Conservation (phyloP, 1,140 invertebrate species). For the Eupristina koningsbergeri region DNA sequence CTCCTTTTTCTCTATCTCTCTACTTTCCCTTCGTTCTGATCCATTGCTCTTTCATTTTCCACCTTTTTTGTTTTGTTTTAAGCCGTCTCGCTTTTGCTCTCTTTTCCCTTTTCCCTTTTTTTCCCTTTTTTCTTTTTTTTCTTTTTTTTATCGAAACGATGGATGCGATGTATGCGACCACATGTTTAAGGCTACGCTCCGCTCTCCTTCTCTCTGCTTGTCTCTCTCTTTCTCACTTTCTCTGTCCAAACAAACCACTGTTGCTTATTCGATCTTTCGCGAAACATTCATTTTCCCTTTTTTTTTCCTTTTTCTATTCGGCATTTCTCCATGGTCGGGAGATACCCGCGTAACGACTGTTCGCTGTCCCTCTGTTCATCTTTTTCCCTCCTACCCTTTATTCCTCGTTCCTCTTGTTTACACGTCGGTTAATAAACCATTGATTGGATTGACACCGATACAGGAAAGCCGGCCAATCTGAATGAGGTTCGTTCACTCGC, state of each 20-base stretch:
- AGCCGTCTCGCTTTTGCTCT: slow-evolving; percentile 35
- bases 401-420: slow-evolving; percentile 56
- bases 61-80: too few relatives aligned
- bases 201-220: slow-evolving; percentile 44
- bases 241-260: slow-evolving; percentile 60
- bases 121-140: slow-evolving; percentile 44
- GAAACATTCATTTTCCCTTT: slow-evolving; percentile 34
- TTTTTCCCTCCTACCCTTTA: slow-evolving; percentile 42
- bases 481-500: slow-evolving; percentile 50
- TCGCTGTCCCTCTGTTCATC: slow-evolving; percentile 51
- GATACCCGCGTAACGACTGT: slow-evolving; percentile 15
- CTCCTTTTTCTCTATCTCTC: slow-evolving; percentile 31
- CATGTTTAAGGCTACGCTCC: slow-evolving; percentile 61
- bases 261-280: slow-evolving; percentile 42
- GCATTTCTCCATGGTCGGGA: slow-evolving; percentile 50
- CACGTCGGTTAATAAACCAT: slow-evolving; percentile 69
- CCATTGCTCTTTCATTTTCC: slow-evolving; percentile 49
- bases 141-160: slow-evolving; percentile 54
- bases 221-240: background rate
- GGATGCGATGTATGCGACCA: slow-evolving; percentile 61
- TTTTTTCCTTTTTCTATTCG: slow-evolving; percentile 44
- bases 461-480: slow-evolving; percentile 45
- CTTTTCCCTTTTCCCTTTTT: slow-evolving; percentile 47
- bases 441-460: slow-evolving; percentile 71
- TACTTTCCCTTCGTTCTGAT: slow-evolving; percentile 29